phyloP scores from a whole-genome alignment of 2,113 vertebrate species.

The Gambusia holbrooki region DNA sequence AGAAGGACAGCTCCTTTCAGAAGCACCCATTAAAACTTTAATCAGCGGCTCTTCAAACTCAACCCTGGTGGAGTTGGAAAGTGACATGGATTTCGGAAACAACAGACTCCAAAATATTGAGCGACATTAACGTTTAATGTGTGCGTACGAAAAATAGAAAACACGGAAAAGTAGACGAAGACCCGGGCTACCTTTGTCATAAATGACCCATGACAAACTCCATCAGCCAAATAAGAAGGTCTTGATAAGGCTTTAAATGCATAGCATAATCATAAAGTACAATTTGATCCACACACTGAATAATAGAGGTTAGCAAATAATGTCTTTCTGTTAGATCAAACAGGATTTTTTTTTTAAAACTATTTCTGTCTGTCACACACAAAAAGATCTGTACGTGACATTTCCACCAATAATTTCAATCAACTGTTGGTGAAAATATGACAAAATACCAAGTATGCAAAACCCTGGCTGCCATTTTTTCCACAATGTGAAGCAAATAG shows the following conservation, averaged over 20 bases:
- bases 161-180: conserved; percentile 35
- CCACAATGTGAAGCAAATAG: conserved; percentile 5
- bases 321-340: conserved; percentile 2
- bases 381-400: no score
- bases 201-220: conserved; percentile 34
- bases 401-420: no score
- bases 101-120: not conserved
- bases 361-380: not conserved
- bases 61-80: not conserved
- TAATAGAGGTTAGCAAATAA: not conserved
- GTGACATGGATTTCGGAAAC: conserved; percentile 11
- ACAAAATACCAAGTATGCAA: conserved; percentile 4
- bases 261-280: conserved; percentile 3
- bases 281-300: not conserved
- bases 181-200: conserved; percentile 59
- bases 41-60: conserved; percentile 2
- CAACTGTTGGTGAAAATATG: not conserved
- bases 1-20: not conserved
- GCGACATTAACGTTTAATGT: conserved; percentile 1
- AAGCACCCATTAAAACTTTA: not conserved
- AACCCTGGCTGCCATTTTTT: not conserved
- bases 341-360: not conserved
- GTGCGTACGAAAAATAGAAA: not conserved
- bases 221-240: conserved; percentile 17
- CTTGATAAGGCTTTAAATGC: conserved; percentile 1